These are phyloP conservation scores for Labia minor DNA, from an alignment of 2,888 invertebrate species.

Conservation along the genomic window DNA sequence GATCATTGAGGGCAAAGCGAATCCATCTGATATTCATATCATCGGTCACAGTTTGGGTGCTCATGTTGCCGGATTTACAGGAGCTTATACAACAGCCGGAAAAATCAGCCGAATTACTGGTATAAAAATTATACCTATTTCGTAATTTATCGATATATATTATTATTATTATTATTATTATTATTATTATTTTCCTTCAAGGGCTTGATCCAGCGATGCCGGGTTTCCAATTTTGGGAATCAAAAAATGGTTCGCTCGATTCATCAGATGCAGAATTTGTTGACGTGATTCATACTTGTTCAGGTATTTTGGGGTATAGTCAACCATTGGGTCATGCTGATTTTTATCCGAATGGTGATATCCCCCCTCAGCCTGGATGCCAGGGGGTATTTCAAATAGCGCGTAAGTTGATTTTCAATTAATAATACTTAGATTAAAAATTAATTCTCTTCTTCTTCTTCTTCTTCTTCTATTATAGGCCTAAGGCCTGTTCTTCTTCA, in stretches of 20 bases:
- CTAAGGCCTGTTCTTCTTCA: no score
- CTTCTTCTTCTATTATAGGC: no score
- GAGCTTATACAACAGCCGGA: conserved; percentile 28
- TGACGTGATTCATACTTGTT: conserved; percentile 63
- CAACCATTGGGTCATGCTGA: conserved; percentile 56
- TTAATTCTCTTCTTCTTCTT: background rate
- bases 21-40: conserved; percentile 32
- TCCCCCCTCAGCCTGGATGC: conserved; percentile 57
- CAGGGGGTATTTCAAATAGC: conserved; percentile 38
- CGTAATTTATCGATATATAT: background rate
- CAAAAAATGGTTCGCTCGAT: conserved; percentile 43
- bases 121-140: conserved; percentile 24
- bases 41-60: conserved; percentile 37
- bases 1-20: conserved; percentile 28
- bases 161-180: background rate
- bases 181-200: no score
- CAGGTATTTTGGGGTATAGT: conserved; percentile 51
- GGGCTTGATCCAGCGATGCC: conserved; percentile 58
- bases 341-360: conserved; percentile 64
- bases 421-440: background rate
- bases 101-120: conserved; percentile 37
- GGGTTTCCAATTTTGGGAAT: conserved; percentile 42
- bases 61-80: conserved; percentile 34
- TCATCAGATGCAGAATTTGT: conserved; percentile 57
- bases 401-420: no score